Conservation (phyloP, 2,888 invertebrate genomes). For the Andrena marginata region DNA sequence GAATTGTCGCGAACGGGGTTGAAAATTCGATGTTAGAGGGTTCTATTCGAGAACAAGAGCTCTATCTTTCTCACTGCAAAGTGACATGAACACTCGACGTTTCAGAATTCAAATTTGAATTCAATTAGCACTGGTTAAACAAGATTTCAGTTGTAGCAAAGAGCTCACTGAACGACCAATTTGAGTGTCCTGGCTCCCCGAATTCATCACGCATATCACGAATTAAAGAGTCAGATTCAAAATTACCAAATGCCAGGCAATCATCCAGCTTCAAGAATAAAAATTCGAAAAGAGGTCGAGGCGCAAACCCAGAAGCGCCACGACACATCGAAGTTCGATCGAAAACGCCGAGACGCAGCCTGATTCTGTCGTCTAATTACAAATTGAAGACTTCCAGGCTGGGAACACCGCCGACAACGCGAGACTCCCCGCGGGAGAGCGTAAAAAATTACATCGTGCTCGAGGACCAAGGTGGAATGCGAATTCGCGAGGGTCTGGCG, state of each 20-base stretch:
- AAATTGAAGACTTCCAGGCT: slow-evolving; percentile 8
- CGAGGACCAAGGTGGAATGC: slow-evolving; percentile 14
- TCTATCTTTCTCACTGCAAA: too few species aligned
- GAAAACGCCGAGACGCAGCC: not conserved
- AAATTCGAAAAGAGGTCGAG: not conserved
- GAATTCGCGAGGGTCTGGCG: slow-evolving; percentile 34
- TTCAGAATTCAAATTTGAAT: not conserved
- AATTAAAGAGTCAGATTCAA: too few species aligned
- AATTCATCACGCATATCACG: too few species aligned
- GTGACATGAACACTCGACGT: too few species aligned
- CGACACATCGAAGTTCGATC: not conserved
- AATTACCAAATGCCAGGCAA: not conserved
- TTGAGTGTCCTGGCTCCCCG: too few species aligned
- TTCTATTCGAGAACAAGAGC: too few species aligned
- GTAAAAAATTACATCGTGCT: not conserved
- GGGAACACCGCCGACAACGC: not conserved
- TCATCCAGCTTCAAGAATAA: not conserved
- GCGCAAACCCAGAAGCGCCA: not conserved
- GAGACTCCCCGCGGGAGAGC: not conserved
- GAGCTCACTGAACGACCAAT: too few species aligned
- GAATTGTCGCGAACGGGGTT: not conserved
- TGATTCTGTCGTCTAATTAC: not conserved
- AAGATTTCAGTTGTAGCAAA: too few species aligned
- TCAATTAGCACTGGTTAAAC: too few species aligned
- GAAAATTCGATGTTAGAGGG: too few species aligned